phyloP scores from a whole-genome alignment of 2,888 invertebrate genomes.

The Drosophila gaucha region DNA sequence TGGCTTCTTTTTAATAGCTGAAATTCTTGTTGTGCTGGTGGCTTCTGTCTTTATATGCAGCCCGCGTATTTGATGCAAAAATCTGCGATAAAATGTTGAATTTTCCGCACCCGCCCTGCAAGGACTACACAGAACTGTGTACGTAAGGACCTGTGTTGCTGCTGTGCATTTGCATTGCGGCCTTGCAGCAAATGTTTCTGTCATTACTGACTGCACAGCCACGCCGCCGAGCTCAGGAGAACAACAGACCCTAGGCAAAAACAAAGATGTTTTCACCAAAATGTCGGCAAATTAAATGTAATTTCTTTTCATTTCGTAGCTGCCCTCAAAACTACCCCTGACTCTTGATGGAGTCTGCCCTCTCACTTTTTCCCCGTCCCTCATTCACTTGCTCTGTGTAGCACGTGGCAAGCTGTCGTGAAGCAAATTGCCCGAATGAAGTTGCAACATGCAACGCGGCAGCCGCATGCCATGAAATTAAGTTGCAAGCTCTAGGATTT shows the following conservation, averaged over 20 bases:
- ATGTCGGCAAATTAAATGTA: conserved; percentile 76
- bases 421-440: conserved; percentile 76
- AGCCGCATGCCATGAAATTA: conserved; percentile 74
- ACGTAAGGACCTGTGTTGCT: conserved; percentile 51
- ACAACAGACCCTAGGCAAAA: conserved; percentile 11
- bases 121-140: conserved; percentile 30
- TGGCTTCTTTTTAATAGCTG: conserved; percentile 30
- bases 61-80: conserved; percentile 69
- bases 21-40: conserved; percentile 19
- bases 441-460: conserved; percentile 64
- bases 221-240: conserved; percentile 19
- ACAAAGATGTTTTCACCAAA: conserved; percentile 57
- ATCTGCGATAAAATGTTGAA: conserved; percentile 65
- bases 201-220: conserved; percentile 61
- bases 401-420: conserved; percentile 70
- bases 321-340: conserved; percentile 44
- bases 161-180: conserved; percentile 63
- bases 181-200: conserved; percentile 66
- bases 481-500: conserved; percentile 78
- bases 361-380: not conserved
- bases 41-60: conserved; percentile 44
- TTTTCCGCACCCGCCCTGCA: conserved; percentile 10
- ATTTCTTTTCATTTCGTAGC: conserved; percentile 68
- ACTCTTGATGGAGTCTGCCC: not conserved
- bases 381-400: conserved; percentile 3